Evolutionary conservation across 2,113 vertebrate genomes (phyloP).

Genomic region (Silurus glanis): DNA sequence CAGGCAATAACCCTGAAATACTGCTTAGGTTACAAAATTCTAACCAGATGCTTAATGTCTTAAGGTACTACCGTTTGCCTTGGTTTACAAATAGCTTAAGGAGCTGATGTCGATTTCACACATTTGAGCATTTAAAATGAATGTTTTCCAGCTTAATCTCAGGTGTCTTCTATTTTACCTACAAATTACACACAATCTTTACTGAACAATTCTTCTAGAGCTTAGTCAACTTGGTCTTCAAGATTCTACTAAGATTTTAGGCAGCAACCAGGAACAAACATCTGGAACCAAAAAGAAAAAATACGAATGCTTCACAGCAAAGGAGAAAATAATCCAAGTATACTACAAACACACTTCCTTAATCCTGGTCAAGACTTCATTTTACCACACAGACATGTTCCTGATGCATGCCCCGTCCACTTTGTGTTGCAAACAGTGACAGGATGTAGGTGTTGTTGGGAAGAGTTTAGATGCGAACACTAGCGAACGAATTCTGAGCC

Average conservation of each 20-base stretch:
- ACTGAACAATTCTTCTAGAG: too few species aligned
- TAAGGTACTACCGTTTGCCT: neutral
- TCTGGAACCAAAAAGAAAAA: neutral
- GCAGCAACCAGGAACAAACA: neutral
- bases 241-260: neutral
- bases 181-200: too few species aligned
- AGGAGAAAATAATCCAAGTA: neutral
- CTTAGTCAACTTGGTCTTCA: too few species aligned
- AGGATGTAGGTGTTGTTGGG: neutral
- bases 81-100: neutral
- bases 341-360: neutral
- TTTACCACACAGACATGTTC: neutral
- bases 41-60: too few species aligned
- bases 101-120: neutral
- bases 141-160: too few species aligned
- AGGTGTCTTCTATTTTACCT: too few species aligned
- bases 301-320: neutral
- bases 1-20: neutral
- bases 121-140: too few species aligned
- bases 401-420: neutral
- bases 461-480: neutral
- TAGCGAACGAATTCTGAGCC: neutral
- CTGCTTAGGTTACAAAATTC: too few species aligned
- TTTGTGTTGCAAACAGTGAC: neutral
- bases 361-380: neutral